These are phyloP conservation scores for Ochropleura leucogaster DNA, from an alignment of 2,888 invertebrate genomes.

Conservation along the genomic window DNA sequence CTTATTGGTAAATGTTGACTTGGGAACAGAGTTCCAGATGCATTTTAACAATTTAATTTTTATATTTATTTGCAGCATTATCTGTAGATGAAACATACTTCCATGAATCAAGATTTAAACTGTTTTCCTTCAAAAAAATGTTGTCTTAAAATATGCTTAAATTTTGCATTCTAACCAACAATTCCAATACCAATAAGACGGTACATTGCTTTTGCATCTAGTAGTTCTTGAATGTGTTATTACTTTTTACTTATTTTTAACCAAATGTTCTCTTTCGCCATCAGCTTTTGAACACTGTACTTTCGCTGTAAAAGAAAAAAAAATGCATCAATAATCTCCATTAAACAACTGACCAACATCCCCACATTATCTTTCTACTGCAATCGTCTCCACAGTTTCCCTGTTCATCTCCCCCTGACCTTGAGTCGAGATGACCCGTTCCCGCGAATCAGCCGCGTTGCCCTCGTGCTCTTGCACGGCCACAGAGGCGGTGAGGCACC, in stretches of 20 bases:
- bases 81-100: not conserved
- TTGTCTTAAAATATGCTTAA: too few relatives aligned
- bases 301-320: not conserved
- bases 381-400: constrained; percentile 68
- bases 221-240: too few relatives aligned
- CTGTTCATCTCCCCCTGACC: constrained; percentile 83
- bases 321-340: too few relatives aligned
- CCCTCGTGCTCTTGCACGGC: constrained; percentile 57
- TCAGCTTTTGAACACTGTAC: not conserved
- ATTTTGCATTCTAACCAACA: too few relatives aligned
- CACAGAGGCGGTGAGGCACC: constrained; percentile 22
- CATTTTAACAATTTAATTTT: constrained; percentile 16
- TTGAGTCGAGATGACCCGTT: constrained; percentile 87
- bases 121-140: too few relatives aligned
- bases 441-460: constrained; percentile 82
- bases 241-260: too few relatives aligned
- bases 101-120: too few relatives aligned
- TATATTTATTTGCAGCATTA: not conserved
- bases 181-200: too few relatives aligned
- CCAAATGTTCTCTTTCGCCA: too few relatives aligned
- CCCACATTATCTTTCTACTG: constrained; percentile 1
- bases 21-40: constrained; percentile 76
- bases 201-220: too few relatives aligned
- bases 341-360: constrained; percentile 28
- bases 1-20: constrained; percentile 89